Conservation (phyloP, 2,113 vertebrate species). For the Pelmatolapia mariae region DNA sequence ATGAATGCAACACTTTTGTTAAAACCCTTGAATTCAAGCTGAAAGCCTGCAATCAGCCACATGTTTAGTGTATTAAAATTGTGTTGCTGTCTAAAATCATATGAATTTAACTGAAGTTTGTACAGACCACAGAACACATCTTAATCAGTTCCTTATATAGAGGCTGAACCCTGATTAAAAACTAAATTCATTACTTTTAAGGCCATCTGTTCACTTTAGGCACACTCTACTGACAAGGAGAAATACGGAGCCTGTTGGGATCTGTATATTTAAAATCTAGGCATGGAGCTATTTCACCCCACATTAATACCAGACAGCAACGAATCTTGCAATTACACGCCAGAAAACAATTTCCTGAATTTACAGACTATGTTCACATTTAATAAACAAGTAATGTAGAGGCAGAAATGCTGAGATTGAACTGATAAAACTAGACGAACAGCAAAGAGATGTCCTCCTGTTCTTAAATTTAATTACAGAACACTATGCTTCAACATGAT, state of each 20-base stretch:
- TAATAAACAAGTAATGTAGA: not conserved
- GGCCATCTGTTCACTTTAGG: not conserved
- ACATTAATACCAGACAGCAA: not conserved
- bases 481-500: not conserved
- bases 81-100: not conserved
- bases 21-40: not conserved
- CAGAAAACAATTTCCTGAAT: not conserved
- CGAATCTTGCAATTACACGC: not conserved
- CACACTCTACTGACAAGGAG: not conserved
- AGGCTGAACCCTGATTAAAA: not conserved
- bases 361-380: not conserved
- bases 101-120: not conserved
- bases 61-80: not conserved
- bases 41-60: not conserved
- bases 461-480: slow-evolving; percentile 21
- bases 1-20: not conserved
- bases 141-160: not conserved
- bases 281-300: slow-evolving; percentile 7
- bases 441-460: not conserved
- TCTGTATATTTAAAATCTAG: not conserved
- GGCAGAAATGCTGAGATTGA: not conserved
- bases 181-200: not conserved
- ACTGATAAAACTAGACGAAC: not conserved
- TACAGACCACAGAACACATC: rapidly evolving
- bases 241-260: not conserved